phyloP scores from a whole-genome alignment of 1,140 invertebrate genomes.

The Rhopalosiphum padi region DNA sequence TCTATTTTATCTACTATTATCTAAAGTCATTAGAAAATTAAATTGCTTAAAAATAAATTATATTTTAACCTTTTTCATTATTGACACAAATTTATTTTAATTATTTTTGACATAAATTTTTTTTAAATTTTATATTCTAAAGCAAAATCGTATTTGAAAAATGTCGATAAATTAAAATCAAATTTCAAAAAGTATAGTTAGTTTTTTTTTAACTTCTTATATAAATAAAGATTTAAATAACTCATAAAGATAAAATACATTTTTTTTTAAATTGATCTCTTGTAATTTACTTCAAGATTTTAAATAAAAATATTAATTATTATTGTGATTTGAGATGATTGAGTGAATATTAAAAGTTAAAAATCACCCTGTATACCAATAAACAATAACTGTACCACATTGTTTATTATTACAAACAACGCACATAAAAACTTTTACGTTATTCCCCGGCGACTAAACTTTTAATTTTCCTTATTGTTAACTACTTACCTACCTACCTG shows the following conservation, averaged over 20 bases:
- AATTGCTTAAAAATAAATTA: not conserved
- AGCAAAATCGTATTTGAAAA: not conserved
- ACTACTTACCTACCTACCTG: not conserved
- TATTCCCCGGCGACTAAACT: not conserved
- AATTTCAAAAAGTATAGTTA: not conserved
- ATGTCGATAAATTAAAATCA: not conserved
- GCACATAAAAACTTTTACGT: not conserved
- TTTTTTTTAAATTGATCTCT: too few relatives aligned
- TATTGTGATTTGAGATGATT: too few relatives aligned
- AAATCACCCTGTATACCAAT: not conserved
- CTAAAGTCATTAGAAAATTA: not conserved
- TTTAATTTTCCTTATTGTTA: constrained; percentile 25
- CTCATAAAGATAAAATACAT: too few relatives aligned
- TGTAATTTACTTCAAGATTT: too few relatives aligned
- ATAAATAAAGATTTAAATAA: not conserved
- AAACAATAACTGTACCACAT: not conserved
- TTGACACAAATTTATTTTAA: too few relatives aligned
- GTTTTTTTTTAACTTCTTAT: not conserved
- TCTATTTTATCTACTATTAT: not conserved
- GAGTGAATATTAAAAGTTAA: not conserved
- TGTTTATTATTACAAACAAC: not conserved
- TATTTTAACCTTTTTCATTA: too few relatives aligned
- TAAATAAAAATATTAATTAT: too few relatives aligned
- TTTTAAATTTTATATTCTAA: not conserved
- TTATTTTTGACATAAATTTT: too few relatives aligned